Evolutionary conservation across 1,140 invertebrate genomes (phyloP).

Genomic region (Uloborus diversus): DNA sequence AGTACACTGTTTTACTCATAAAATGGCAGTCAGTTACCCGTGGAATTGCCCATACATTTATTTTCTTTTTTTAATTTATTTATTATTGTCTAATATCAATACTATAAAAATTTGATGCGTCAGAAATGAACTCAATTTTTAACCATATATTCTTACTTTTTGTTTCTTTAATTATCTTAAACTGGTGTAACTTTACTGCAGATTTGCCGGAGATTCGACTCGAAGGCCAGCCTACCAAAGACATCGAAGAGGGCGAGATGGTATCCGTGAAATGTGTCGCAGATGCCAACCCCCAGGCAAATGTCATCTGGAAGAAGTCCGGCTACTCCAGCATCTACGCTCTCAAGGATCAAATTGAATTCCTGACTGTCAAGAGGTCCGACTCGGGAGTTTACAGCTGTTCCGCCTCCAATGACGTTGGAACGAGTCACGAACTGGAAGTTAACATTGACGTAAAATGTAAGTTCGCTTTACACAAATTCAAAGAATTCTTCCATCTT

Average conservation of each 20-base stretch:
- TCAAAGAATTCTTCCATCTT: no score
- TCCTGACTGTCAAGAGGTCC: slow-evolving; percentile 54
- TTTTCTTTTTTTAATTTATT: no score
- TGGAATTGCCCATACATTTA: no score
- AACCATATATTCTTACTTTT: no score
- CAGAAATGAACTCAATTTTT: no score
- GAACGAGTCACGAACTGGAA: slow-evolving; percentile 58
- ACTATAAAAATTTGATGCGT: no score
- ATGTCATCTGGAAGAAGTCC: slow-evolving; percentile 80
- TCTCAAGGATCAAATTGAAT: slow-evolving; percentile 62
- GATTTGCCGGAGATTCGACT: slow-evolving; percentile 80
- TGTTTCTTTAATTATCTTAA: no score
- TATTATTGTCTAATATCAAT: no score
- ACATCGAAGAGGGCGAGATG: slow-evolving; percentile 84
- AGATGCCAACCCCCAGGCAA: slow-evolving; percentile 86
- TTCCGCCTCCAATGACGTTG: slow-evolving; percentile 58
- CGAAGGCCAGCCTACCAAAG: slow-evolving; percentile 74
- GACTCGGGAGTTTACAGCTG: slow-evolving; percentile 60
- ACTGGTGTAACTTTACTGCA: no score
- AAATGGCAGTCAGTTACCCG: no score
- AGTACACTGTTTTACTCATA: no score
- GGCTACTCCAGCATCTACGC: slow-evolving; percentile 63
- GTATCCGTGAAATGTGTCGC: slow-evolving; percentile 81
- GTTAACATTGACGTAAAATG: slow-evolving; percentile 60
- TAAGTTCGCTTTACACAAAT: no score